Percentiles rank a stretch among this genome's conserved stretches.
These are phyloP conservation scores for Siniperca scherzeri DNA, from an alignment of 2,797 vertebrate species.

Conservation along the genomic window DNA sequence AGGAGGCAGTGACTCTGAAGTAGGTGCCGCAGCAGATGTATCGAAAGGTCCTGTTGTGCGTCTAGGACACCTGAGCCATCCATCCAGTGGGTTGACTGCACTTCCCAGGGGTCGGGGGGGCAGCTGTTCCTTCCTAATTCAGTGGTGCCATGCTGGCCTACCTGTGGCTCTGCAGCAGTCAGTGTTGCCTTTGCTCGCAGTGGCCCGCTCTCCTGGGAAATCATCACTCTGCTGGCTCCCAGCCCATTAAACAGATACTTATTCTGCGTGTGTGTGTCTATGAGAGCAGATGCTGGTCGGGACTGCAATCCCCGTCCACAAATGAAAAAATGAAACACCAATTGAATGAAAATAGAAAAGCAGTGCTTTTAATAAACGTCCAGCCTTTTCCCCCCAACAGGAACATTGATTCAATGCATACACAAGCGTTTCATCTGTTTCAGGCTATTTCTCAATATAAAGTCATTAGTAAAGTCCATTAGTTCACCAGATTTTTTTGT, in stretches of 20 bases:
- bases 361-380: conserved; percentile 58
- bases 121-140: conserved; percentile 77
- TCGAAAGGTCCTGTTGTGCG: conserved; percentile 61
- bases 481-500: conserved; percentile 21
- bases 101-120: conserved; percentile 69
- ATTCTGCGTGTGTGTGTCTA: conserved; percentile 20
- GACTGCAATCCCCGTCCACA: conserved; percentile 59
- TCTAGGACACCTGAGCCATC: conserved; percentile 80
- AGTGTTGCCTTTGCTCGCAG: conserved; percentile 61
- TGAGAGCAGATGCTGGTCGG: conserved; percentile 35
- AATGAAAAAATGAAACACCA: conserved; percentile 77
- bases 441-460: conserved; percentile 48
- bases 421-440: conserved; percentile 54
- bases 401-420: conserved; percentile 63
- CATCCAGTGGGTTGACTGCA: conserved; percentile 45
- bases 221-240: conserved; percentile 70
- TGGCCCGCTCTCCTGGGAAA: conserved; percentile 75
- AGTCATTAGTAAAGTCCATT: conserved; percentile 57
- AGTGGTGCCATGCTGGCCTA: conserved; percentile 70
- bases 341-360: conserved; percentile 73
- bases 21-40: conserved; percentile 62
- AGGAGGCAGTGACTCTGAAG: conserved; percentile 61
- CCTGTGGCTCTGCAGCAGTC: conserved; percentile 80
- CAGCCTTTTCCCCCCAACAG: conserved; percentile 23
- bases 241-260: conserved; percentile 71